Evolutionary conservation across 2,113 vertebrate species (phyloP).

Genomic region (Anguilla rostrata): DNA sequence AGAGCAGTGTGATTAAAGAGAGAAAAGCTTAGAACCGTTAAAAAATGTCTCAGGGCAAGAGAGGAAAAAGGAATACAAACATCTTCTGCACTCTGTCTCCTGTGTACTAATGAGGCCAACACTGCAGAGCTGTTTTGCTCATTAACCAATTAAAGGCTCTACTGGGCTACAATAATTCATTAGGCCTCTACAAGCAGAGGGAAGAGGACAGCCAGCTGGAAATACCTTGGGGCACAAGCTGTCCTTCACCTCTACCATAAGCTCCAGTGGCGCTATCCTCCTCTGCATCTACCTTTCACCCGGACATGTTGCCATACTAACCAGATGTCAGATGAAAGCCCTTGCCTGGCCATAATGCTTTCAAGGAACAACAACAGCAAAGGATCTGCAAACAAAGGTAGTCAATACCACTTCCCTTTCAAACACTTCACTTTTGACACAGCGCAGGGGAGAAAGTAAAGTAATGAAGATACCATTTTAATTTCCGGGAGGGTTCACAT

Average conservation of each 20-base stretch:
- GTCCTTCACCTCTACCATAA: slow-evolving; percentile 22
- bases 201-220: slow-evolving; percentile 61
- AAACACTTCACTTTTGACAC: background rate
- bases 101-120: slow-evolving; percentile 43
- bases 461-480: no score
- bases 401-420: background rate
- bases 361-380: background rate
- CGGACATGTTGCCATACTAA: slow-evolving; percentile 78
- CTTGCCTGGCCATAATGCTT: slow-evolving; percentile 23
- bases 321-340: slow-evolving; percentile 64
- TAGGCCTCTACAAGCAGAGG: background rate
- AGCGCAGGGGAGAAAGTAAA: slow-evolving; percentile 13
- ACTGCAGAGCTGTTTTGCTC: slow-evolving; percentile 48
- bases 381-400: background rate
- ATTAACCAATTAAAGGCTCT: slow-evolving; percentile 38
- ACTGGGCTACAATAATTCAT: slow-evolving; percentile 31
- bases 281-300: slow-evolving; percentile 70
- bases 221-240: slow-evolving; percentile 61
- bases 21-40: slow-evolving; percentile 36
- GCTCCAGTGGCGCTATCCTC: slow-evolving; percentile 40
- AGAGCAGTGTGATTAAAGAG: slow-evolving; percentile 31
- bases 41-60: slow-evolving; percentile 35
- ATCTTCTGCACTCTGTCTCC: slow-evolving; percentile 21
- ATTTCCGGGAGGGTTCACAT: no score
- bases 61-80: slow-evolving; percentile 30